Evolutionary conservation across 2,888 invertebrate genomes (phyloP), one percentile per base, ranked within the genome.

Genomic region (Eupithecia vulgata): DNA sequence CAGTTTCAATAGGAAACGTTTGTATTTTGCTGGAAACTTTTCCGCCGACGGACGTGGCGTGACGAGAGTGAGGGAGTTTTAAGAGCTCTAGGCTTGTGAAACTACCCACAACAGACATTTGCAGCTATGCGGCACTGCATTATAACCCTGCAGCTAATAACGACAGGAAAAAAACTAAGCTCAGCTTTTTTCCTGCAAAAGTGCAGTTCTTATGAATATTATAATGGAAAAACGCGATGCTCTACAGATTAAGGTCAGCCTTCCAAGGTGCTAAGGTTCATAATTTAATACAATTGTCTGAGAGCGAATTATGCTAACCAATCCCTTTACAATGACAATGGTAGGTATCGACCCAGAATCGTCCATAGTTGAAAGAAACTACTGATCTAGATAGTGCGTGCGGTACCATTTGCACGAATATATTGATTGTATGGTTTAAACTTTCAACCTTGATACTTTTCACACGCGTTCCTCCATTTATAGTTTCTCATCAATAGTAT

Each of bases 71-170:
- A 52, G 65, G 45, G 66, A 52, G 69, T 67, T 66, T 48, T 65
- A 66, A 71, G 62, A 67, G 72, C 72, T 64, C 72, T 75, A 45
- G 72, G 61, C 52, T 72, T 59, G 59, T 70, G 71, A 25, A 61
- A 72, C 68, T 75, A 68, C 74, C 35, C 35, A 37, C 59, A 72
- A 68, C 42, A 69, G 12, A 57, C 66, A 66, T 75, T 68, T 52
- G 45, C 40, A 69, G 37, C 65, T 45, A 45, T 25, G 57, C 37
- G 59, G 59, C 35, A 68, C 7, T 71, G 37, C 34, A 68, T 48
- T 71, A 65, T 71, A 21, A 34, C 25, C 45, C 42, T 21, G 42
- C 42, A 37, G 67, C 40, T 17, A 67, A 34, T 64, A 68, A 40
- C 64, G 62, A 59, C 30, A 30, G 17, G 30, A 30, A 52, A 21